phyloP scores from a whole-genome alignment of 2,113 vertebrate species.

The Opisthocomus hoazin region DNA sequence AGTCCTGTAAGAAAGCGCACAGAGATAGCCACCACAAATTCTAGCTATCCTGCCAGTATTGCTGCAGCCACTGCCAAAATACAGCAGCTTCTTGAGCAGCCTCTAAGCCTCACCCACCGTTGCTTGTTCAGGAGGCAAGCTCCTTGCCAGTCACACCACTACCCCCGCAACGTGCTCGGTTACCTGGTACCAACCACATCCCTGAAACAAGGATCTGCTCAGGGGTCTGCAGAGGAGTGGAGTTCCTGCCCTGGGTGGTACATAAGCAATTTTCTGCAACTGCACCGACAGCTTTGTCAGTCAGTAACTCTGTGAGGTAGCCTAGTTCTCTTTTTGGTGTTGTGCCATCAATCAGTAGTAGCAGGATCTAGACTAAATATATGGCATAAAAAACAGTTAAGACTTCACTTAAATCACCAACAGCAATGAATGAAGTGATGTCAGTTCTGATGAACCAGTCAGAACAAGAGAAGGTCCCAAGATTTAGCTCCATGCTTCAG shows the following conservation, averaged over 20 bases:
- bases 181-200: neutral
- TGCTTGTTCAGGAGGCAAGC: neutral
- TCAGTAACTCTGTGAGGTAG: rapidly evolving
- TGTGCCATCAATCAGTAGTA: neutral
- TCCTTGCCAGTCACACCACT: neutral
- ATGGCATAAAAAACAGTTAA: neutral
- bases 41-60: neutral
- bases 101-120: neutral
- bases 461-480: neutral
- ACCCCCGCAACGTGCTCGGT: rapidly evolving
- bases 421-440: too few species aligned
- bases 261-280: too few species aligned
- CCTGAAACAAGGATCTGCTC: neutral
- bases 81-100: neutral
- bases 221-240: rapidly evolving
- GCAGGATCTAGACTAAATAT: neutral
- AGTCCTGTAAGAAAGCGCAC: slow-evolving; percentile 9
- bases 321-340: too few species aligned
- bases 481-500: neutral
- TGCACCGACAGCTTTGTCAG: neutral
- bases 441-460: too few species aligned
- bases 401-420: neutral
- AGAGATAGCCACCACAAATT: neutral
- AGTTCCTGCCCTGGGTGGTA: neutral
- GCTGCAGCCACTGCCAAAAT: neutral